A percentile compares a stretch with the other conserved stretches of the same genome.
Conservation (phyloP, 1,140 invertebrate genomes). For the Drosophila malerkotliana region DNA sequence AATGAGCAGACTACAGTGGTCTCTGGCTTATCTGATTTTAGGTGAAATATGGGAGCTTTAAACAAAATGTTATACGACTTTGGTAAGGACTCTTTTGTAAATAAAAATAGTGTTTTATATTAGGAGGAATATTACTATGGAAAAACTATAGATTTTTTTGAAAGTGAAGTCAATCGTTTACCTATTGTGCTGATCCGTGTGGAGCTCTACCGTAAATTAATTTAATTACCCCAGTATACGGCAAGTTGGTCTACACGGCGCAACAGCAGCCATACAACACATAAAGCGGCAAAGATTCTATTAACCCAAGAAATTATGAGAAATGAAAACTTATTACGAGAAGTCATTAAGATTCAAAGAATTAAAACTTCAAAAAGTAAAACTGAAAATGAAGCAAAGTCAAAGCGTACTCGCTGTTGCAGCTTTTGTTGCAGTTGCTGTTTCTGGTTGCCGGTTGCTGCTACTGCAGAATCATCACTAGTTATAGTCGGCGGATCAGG, state of each 20-base stretch:
- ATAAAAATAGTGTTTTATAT: too few relatives aligned
- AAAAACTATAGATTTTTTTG: too few relatives aligned
- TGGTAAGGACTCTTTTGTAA: too few relatives aligned
- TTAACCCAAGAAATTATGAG: conserved; percentile 83
- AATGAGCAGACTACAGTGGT: conserved; percentile 55
- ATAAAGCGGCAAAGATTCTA: conserved; percentile 76
- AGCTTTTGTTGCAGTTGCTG: conserved; percentile 13
- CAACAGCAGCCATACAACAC: conserved; percentile 47
- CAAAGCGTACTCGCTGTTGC: conserved; percentile 34
- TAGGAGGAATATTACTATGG: too few relatives aligned
- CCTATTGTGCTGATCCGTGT: too few relatives aligned
- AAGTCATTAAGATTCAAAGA: conserved; percentile 83
- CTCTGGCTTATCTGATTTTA: neutral
- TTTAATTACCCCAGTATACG: neutral
- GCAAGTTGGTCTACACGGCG: conserved; percentile 49
- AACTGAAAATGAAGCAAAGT: conserved; percentile 66
- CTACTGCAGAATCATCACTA: conserved; percentile 12
- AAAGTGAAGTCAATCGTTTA: too few relatives aligned
- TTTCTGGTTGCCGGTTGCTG: neutral
- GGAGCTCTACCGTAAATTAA: neutral
- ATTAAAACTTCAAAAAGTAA: conserved; percentile 82
- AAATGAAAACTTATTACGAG: conserved; percentile 84
- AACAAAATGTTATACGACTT: neutral
- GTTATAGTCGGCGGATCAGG: conserved; percentile 17
- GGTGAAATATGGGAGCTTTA: neutral